phyloP scores from a whole-genome alignment of 2,113 vertebrate species.

The Tympanuchus pallidicinctus region DNA sequence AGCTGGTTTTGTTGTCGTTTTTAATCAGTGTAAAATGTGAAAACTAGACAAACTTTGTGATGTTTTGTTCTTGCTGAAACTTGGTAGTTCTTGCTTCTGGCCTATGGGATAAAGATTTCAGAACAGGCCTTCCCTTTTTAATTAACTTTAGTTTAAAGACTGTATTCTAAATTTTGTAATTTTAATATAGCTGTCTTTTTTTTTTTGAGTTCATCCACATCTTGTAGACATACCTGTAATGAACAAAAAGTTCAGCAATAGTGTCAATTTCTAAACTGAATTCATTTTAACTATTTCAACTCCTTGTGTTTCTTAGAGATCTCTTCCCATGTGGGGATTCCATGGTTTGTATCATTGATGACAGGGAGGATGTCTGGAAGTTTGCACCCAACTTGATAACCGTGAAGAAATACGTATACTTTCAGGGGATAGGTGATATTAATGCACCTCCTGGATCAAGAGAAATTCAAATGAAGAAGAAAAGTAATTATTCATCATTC shows the following conservation, averaged over 20 bases:
- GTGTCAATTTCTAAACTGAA: neutral
- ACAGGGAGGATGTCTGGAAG: conserved; percentile 99
- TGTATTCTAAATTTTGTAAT: neutral
- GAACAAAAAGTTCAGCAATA: neutral
- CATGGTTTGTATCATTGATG: conserved; percentile 99
- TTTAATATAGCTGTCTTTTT: neutral
- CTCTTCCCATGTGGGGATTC: conserved; percentile 97
- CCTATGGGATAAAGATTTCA: neutral
- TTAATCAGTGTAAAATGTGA: neutral
- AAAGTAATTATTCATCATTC: conserved; percentile 76
- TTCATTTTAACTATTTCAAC: neutral
- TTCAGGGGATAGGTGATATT: conserved; percentile 95
- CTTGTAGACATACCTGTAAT: neutral
- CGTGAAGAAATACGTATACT: conserved; percentile 98
- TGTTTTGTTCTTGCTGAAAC: neutral
- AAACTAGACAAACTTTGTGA: neutral
- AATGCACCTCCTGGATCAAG: conserved; percentile 91
- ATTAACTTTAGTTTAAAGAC: neutral
- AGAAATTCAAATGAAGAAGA: conserved; percentile 85
- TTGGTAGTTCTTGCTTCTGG: neutral
- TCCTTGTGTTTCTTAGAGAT: conserved; percentile 80
- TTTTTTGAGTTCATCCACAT: neutral
- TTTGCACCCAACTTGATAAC: conserved; percentile 98
- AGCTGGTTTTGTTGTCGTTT: neutral
- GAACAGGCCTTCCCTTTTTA: neutral